These are phyloP conservation scores for Sylvicola cinctus DNA, from an alignment of 2,888 invertebrate genomes.

Conservation along the genomic window DNA sequence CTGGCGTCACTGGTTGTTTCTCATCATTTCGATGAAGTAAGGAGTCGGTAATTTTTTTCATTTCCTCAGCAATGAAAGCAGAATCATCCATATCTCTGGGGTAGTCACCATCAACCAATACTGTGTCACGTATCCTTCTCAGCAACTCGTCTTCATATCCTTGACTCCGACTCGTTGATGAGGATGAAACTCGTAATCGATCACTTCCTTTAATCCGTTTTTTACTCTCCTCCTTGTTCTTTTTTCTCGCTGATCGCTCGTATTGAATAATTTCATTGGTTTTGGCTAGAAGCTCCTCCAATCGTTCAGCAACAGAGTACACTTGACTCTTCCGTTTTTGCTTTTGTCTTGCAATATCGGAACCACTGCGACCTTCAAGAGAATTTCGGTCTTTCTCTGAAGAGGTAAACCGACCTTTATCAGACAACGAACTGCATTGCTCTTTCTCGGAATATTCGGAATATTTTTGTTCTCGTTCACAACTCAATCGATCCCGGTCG, in stretches of 20 bases:
- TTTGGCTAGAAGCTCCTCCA: slow-evolving; percentile 18
- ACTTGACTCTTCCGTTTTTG: background rate
- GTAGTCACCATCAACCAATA: no score
- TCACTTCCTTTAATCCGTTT: background rate
- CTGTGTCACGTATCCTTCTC: no score
- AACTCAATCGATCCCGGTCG: background rate
- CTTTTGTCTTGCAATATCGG: background rate
- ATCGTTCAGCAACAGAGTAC: slow-evolving; percentile 14
- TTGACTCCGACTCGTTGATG: background rate
- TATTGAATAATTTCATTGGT: slow-evolving; percentile 20
- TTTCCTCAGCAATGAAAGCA: slow-evolving; percentile 9
- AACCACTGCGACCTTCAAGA: background rate
- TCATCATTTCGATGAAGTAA: slow-evolving; percentile 1
- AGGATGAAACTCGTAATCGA: background rate
- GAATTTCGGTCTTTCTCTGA: background rate
- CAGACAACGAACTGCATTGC: background rate
- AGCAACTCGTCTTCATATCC: background rate
- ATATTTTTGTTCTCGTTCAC: background rate
- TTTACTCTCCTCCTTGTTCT: slow-evolving; percentile 7
- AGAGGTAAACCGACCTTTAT: slow-evolving; percentile 2
- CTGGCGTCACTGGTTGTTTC: slow-evolving; percentile 6
- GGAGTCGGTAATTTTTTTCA: slow-evolving; percentile 9
- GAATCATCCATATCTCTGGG: slow-evolving; percentile 1
- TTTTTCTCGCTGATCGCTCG: slow-evolving; percentile 13
- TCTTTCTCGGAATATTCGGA: background rate